Evolutionary conservation across 37 sponge, comb jelly and placozoan genomes (phyloP), one percentile per base, ranked within the genome.

Genomic region (Amphimedon queenslandica): DNA sequence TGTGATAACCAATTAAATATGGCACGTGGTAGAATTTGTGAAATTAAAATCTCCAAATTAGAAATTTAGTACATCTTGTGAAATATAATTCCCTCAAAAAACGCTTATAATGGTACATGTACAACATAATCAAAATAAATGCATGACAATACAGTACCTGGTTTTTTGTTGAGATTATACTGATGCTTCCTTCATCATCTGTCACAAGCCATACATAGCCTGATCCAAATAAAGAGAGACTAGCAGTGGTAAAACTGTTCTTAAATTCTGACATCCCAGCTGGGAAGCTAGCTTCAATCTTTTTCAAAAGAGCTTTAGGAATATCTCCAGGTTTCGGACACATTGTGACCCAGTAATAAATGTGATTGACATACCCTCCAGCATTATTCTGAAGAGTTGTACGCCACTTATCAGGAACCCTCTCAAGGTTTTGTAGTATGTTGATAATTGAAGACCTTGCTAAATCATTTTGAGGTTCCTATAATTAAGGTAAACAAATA

Each of bases 301-400:
- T 13, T 18, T 8, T 18, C 13, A 18, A 18, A 41, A 93, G 73
- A 36, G 73, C 64, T 31, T 68, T 57, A 27, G 42, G 35, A n/a
- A 92, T 77, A 29, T 69, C 66, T 53, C 78, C 91, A 0, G 18
- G 38, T 0, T 42, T 58, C 23, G 66, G 71, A 32, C 89, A 84
- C 85, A 92, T 81, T 41, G 69, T 77, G 35, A 71, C 82, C 82
- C 85, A 92, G 61, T 84, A 92, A 71, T 85, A 70, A 30, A 85
- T 75, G 71, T 93, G 94, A 37, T 93, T 93, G 40, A 89, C 58
- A 66, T 64, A 93, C n/a, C 93, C 89, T 35, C 89, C 89, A 28
- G 80, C 93, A 42, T 92, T 78, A 63, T 92, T 88, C 32, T 75
- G 67, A 10, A 92, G 32, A 0, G 67, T 40, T 39, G 77, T 67